phyloP scores from a whole-genome alignment of 2,797 vertebrate species.

The Dryobates pubescens region DNA sequence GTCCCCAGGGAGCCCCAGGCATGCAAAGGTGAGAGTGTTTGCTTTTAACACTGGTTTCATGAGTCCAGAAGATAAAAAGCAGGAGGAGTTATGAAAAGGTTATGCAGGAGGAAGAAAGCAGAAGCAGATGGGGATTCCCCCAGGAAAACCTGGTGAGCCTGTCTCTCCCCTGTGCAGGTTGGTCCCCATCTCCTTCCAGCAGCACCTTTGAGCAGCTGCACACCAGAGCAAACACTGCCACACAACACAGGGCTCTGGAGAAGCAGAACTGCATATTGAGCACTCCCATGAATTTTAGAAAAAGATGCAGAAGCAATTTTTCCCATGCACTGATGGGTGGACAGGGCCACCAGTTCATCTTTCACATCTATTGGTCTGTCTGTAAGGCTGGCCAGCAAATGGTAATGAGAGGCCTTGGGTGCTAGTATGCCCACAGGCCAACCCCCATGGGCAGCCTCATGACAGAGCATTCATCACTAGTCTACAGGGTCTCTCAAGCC shows the following conservation, averaged over 20 bases:
- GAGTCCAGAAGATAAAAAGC: not conserved
- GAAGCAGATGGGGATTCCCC: not conserved
- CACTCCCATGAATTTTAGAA: not conserved
- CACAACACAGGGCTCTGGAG: not conserved
- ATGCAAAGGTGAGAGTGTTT: not conserved
- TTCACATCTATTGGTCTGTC: not conserved
- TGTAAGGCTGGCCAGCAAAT: not conserved
- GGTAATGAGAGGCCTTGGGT: not conserved
- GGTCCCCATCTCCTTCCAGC: not conserved
- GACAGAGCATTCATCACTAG: not conserved
- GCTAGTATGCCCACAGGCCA: not conserved
- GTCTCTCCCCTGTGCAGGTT: not conserved
- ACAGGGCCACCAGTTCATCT: not conserved
- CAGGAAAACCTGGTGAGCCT: not conserved
- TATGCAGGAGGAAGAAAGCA: not conserved
- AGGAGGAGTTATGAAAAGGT: not conserved
- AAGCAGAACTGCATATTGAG: not conserved
- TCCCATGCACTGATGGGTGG: not conserved
- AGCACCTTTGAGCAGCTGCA: not conserved
- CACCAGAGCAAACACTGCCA: not conserved
- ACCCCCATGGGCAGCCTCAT: accelerated
- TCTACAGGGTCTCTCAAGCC: not conserved
- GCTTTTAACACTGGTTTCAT: not conserved
- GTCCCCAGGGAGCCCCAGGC: not conserved
- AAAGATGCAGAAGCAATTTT: not conserved